Conservation (phyloP, 2,797 vertebrate species). For the Argentina silus region DNA sequence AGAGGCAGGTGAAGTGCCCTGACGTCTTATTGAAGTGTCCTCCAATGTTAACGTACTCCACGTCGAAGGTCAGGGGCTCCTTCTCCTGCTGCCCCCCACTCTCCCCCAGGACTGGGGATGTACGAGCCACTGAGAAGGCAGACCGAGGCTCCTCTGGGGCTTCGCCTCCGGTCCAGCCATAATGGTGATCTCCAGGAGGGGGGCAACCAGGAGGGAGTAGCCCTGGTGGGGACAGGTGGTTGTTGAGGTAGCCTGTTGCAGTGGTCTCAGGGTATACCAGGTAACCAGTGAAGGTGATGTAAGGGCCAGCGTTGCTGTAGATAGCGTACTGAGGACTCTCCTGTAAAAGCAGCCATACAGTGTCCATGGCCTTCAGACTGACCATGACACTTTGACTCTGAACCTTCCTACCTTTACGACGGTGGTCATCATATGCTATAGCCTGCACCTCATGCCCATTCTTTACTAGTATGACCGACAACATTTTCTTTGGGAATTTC, state of each 20-base stretch:
- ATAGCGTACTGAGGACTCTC: slow-evolving; percentile 75
- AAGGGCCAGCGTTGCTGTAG: slow-evolving; percentile 80
- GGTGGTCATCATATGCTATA: slow-evolving; percentile 79
- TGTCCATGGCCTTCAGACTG: slow-evolving; percentile 75
- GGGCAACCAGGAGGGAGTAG: slow-evolving; percentile 59
- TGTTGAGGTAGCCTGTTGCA: slow-evolving; percentile 57
- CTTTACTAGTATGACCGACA: slow-evolving; percentile 83
- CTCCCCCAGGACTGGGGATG: slow-evolving; percentile 72
- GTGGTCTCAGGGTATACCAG: slow-evolving; percentile 74
- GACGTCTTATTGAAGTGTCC: slow-evolving; percentile 79
- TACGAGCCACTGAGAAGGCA: slow-evolving; percentile 82
- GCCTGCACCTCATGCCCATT: slow-evolving; percentile 81
- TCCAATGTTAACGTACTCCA: slow-evolving; percentile 83
- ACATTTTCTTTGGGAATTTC: slow-evolving; percentile 80
- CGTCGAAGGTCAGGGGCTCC: slow-evolving; percentile 77
- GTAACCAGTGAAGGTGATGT: slow-evolving; percentile 83
- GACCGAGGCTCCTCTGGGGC: slow-evolving; percentile 62
- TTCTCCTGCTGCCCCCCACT: slow-evolving; percentile 54
- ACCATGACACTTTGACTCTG: slow-evolving; percentile 83
- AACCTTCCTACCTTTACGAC: slow-evolving; percentile 76
- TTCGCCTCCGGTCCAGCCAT: slow-evolving; percentile 38
- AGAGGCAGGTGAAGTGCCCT: slow-evolving; percentile 74
- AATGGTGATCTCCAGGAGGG: slow-evolving; percentile 40
- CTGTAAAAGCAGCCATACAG: slow-evolving; percentile 77
- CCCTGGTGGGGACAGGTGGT: slow-evolving; percentile 64